Conservation (phyloP, 1,140 invertebrate genomes). For the Heliconius himera region DNA sequence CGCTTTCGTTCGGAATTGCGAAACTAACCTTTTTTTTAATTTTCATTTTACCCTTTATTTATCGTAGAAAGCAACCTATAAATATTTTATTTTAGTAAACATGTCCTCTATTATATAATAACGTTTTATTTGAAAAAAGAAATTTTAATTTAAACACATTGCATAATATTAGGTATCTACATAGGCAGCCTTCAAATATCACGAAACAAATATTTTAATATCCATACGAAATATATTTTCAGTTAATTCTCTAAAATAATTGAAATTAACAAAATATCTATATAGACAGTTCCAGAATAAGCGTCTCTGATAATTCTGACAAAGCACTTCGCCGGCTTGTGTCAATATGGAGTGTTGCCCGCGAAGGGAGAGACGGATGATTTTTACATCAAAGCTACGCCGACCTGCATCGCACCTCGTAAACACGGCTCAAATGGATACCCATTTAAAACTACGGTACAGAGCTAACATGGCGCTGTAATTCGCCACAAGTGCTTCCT, state of each 20-base stretch:
- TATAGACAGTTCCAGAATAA: slow-evolving; percentile 32
- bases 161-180: too few relatives aligned
- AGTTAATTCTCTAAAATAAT: not conserved
- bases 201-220: too few relatives aligned
- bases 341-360: slow-evolving; percentile 66
- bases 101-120: not conserved
- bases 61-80: not conserved
- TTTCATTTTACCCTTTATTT: not conserved
- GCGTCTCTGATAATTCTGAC: slow-evolving; percentile 45
- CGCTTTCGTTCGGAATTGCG: not conserved
- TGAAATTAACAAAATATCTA: not conserved
- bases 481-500: slow-evolving; percentile 36
- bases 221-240: too few relatives aligned
- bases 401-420: slow-evolving; percentile 61
- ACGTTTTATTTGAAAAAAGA: too few relatives aligned
- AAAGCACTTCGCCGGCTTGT: slow-evolving; percentile 47
- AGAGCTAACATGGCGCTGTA: slow-evolving; percentile 38
- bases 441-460: slow-evolving; percentile 36
- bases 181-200: too few relatives aligned
- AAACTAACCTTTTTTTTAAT: not conserved
- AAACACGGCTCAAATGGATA: slow-evolving; percentile 57
- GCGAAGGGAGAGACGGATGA: slow-evolving; percentile 58
- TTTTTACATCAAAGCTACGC: slow-evolving; percentile 73
- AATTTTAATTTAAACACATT: too few relatives aligned
- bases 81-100: not conserved